phyloP scores from a whole-genome alignment of 2,888 invertebrate species.

The Microchrysa polita region DNA sequence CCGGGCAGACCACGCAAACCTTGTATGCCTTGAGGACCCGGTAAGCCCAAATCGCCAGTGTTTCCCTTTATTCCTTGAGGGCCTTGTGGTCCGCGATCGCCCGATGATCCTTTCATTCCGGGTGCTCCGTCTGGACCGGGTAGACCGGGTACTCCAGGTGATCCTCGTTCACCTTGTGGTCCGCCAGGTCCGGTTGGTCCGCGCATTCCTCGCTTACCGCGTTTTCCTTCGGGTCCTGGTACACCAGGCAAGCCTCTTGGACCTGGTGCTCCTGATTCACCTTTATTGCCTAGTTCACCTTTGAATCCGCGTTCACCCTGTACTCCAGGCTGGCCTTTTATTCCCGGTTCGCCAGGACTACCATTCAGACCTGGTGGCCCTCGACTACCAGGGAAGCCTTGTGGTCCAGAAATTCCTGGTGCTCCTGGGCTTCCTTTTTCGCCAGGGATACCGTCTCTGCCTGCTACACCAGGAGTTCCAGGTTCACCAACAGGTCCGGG shows the following conservation, averaged over 20 bases:
- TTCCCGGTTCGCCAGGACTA: constrained; percentile 76
- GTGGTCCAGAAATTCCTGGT: constrained; percentile 76
- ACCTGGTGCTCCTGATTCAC: constrained; percentile 77
- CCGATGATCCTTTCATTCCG: constrained; percentile 80
- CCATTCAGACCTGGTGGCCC: constrained; percentile 81
- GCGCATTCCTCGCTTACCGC: constrained; percentile 80
- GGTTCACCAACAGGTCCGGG: constrained; percentile 81
- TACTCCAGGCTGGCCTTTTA: constrained; percentile 79
- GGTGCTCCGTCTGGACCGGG: constrained; percentile 81
- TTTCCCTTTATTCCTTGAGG: constrained; percentile 72
- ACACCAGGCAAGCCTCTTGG: constrained; percentile 80
- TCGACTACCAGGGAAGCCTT: constrained; percentile 84
- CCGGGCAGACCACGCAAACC: constrained; percentile 73
- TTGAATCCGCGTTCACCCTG: constrained; percentile 83
- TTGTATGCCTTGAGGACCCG: constrained; percentile 69
- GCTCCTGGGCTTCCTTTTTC: constrained; percentile 83
- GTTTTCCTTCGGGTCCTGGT: constrained; percentile 79
- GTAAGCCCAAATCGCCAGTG: constrained; percentile 69
- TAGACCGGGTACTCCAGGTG: constrained; percentile 67
- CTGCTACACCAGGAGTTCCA: constrained; percentile 78
- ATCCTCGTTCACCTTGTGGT: constrained; percentile 76
- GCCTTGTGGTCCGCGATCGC: constrained; percentile 77
- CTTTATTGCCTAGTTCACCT: constrained; percentile 81
- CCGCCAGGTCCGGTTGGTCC: constrained; percentile 81
- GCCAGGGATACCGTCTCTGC: constrained; percentile 82